Conservation (phyloP, 2,797 vertebrate species). For the Propithecus deckenii region DNA sequence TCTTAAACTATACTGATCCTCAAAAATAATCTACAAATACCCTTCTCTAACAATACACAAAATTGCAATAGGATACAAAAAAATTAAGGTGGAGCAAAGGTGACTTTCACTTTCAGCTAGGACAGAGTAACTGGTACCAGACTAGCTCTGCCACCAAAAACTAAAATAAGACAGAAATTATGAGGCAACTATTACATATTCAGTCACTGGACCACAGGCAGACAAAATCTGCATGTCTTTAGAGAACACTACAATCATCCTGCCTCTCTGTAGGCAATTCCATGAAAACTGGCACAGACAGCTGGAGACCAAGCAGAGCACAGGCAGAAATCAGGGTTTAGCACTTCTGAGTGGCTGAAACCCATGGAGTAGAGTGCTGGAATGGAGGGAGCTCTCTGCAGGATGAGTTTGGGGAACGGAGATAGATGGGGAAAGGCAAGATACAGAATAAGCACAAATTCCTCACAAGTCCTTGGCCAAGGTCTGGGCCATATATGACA, state of each 20-base stretch:
- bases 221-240: background rate
- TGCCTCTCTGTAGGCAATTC: background rate
- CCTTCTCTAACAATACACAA: background rate
- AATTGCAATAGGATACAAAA: background rate
- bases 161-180: background rate
- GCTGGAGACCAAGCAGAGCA: background rate
- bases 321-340: background rate
- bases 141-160: background rate
- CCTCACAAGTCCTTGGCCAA: background rate
- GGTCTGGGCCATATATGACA: background rate
- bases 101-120: background rate
- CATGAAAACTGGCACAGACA: background rate
- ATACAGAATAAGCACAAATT: background rate
- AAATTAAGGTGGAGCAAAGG: background rate
- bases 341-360: background rate
- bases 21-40: background rate
- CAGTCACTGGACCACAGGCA: background rate
- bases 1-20: background rate
- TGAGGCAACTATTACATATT: background rate
- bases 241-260: background rate
- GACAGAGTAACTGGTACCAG: background rate
- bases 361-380: background rate
- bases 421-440: background rate
- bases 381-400: background rate
- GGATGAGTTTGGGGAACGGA: background rate